Evolutionary conservation across 2,888 invertebrate species (phyloP).

Genomic region (Clusia tigrina): DNA sequence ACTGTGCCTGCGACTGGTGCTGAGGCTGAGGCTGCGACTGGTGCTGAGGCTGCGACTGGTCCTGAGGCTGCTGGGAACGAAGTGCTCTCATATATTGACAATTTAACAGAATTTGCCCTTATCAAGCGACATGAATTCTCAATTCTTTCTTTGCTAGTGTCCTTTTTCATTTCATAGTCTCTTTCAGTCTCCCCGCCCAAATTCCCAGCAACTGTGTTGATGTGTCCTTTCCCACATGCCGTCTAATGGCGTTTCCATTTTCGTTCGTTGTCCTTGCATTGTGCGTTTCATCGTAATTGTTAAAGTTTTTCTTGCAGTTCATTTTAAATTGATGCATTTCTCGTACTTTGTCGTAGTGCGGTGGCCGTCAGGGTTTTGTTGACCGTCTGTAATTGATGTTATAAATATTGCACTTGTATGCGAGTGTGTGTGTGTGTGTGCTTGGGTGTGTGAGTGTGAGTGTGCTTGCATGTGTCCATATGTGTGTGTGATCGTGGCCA

Average conservation of each 20-base stretch:
- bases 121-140: background rate
- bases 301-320: slow-evolving; percentile 7
- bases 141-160: background rate
- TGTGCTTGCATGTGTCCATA: too few species aligned
- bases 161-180: background rate
- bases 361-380: background rate
- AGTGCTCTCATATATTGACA: too few species aligned
- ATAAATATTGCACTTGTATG: background rate
- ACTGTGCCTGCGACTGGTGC: background rate
- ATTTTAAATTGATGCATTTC: slow-evolving; percentile 5
- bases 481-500: too few species aligned
- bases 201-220: background rate
- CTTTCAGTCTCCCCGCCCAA: too few species aligned
- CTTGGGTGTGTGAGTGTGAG: background rate
- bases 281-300: slow-evolving; percentile 3
- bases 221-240: too few species aligned
- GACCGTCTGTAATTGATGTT: slow-evolving; percentile 4
- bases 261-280: background rate
- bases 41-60: too few species aligned
- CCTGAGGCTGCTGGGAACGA: background rate
- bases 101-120: slow-evolving; percentile 1
- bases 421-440: background rate
- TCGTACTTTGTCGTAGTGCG: background rate
- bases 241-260: slow-evolving; percentile 1
- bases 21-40: background rate